Base-by-base conservation (phyloP, 2,797 vertebrate species). In the Astyanax mexicanus region DNA sequence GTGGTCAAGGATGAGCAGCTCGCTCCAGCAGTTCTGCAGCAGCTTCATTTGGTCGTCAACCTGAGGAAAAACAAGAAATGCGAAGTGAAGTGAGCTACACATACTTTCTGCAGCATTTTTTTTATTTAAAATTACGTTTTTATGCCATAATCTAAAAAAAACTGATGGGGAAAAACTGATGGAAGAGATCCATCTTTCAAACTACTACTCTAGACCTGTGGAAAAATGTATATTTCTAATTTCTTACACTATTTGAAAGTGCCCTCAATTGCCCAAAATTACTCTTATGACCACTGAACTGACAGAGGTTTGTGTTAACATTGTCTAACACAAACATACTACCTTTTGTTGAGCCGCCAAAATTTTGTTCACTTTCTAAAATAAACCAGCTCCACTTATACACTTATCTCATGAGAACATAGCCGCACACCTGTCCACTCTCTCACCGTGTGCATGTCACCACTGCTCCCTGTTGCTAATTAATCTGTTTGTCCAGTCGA, bases 1-100 rank as follows among this genome's bases (percentile, higher is more conserved):
- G 82, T 99, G 97, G 90, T 99, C 98, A 3, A 99, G 92, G 83
- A 98, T 98, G 89, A 99, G 93, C 81, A 99, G 96, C 84, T 99
- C 98, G 0, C 98, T 99, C 98, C 98, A 99, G 88, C 96, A 98
- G 90, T 99, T 99, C 91, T 99, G 98, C 86, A 99, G 95, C 79
- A 99, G 93, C 88, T 99, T 99, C 98, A 99, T 99, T 93, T 99
- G 98, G 93, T 99, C 98, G 23, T 99, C 98, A 87, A 99, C 98
- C 98, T 99, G 88, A 11, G 75, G 4, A 73, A 1, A 11, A 77
- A 85, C 54, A 27, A 35, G 10, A 32, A 32, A 58, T 10, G 25
- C 35, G 75, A 1, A 61, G 21, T 42, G 21, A 38, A 40, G 37
- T 29, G 37, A 69, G 12, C 9, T 3, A 1, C 15, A 25, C 11